Evolutionary conservation across 2,888 invertebrate species (phyloP), one percentile per base, ranked within the genome.

Genomic region (Apamea epomidion): DNA sequence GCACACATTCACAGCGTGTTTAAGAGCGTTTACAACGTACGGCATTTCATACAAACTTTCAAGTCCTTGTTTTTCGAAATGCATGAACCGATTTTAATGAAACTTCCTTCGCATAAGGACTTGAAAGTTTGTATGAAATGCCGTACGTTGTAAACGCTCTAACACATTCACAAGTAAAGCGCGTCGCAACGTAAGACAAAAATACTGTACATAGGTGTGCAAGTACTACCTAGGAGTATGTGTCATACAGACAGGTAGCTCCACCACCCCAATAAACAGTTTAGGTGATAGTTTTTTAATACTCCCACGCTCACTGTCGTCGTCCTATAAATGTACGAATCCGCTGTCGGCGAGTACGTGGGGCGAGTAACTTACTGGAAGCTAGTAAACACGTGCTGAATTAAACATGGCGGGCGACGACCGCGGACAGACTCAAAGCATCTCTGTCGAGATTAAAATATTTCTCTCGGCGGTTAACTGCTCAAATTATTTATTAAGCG

Each of bases 381-480:
- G 86, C 91, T 91, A 91, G 91, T 92, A 93, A 94, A 95, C 93
- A 93, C 88, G 90, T 88, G 86, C 87, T 93, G 93, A 93, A 95
- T 95, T 93, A 94, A 93, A 94, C 92, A 95, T 94, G 84, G 91
- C 92, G 92, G 92, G 89, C 94, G 92, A 93, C 93, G 93, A 94
- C 95, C 94, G 93, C 91, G 88, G 87, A 88, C 91, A 90, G 91
- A 92, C 92, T 93, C 94, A 95, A 95, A 95, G 95, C 94, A 91
- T 93, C 92, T 92, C 92, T 93, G 93, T 92, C 89, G 94, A 94
- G 95, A 96, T 96, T 95, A 96, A 96, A 96, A 96, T 95, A 96
- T 95, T 95, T 95, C 94, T 91, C 93, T 93, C 89, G 84, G 93
- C 91, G 94, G 94, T 94, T 94, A 94, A 94, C 92, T 93, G 92